Evolutionary conservation across 1,140 invertebrate species (phyloP).

Genomic region (Lordiphosa mommai): DNA sequence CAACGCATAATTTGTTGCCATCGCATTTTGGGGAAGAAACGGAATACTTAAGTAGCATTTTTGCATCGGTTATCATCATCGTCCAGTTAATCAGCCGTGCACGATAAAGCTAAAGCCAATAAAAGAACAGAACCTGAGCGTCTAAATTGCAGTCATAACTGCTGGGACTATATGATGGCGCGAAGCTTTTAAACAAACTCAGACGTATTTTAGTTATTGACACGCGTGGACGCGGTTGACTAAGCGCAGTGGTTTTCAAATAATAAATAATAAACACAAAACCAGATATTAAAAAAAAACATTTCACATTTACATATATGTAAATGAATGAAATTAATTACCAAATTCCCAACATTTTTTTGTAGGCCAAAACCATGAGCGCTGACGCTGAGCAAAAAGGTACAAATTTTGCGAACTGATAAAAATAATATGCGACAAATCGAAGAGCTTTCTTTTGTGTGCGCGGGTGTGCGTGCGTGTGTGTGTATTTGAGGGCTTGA

Average conservation of each 20-base stretch:
- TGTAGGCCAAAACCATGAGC: conserved; percentile 19
- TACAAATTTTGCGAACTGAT: conserved; percentile 22
- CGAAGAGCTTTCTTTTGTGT: no score
- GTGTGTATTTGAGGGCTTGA: no score
- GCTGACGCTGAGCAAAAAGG: conserved; percentile 23
- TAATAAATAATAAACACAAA: no score
- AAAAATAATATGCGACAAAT: no score
- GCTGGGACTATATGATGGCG: conserved; percentile 1
- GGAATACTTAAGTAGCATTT: conserved; percentile 12
- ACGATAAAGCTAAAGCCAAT: conserved; percentile 49
- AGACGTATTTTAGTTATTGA: conserved; percentile 59
- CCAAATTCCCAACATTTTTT: not conserved
- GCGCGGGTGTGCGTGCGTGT: no score
- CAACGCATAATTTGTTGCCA: no score
- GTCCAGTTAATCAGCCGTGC: conserved; percentile 27
- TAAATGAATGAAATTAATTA: no score
- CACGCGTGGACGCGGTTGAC: conserved; percentile 26
- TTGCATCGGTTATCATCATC: conserved; percentile 28
- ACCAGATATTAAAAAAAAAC: no score
- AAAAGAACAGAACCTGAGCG: conserved; percentile 19
- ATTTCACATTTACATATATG: not conserved
- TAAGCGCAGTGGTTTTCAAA: not conserved
- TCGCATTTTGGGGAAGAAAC: not conserved
- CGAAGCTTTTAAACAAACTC: conserved; percentile 34
- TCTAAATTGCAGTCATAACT: conserved; percentile 44